phyloP scores from a whole-genome alignment of 2,888 invertebrate genomes.

The Salpingus planirostris region DNA sequence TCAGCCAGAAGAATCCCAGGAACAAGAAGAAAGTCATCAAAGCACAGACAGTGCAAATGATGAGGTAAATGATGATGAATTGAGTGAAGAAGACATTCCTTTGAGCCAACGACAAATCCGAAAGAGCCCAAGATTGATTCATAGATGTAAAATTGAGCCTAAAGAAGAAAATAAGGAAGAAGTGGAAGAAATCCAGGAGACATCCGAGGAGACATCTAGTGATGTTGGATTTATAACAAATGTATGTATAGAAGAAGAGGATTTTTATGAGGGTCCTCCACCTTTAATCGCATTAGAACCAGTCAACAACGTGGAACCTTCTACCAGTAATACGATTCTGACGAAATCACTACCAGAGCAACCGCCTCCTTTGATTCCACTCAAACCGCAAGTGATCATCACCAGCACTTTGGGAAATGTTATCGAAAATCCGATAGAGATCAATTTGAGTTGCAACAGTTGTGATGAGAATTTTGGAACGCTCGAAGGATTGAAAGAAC shows the following conservation, averaged over 20 bases:
- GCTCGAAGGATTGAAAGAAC: constrained; percentile 26
- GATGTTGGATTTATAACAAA: not conserved
- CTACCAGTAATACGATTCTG: not conserved
- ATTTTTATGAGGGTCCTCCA: constrained; percentile 28
- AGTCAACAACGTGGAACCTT: constrained; percentile 11
- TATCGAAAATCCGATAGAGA: constrained; percentile 19
- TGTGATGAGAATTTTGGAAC: constrained; percentile 30
- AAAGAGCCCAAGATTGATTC: too few relatives aligned
- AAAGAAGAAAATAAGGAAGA: constrained; percentile 5
- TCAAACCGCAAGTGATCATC: constrained; percentile 26
- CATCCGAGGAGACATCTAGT: not conserved
- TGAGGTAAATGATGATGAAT: constrained; percentile 7
- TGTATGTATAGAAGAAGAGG: not conserved
- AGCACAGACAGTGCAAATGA: too few relatives aligned
- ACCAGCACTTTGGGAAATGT: constrained; percentile 15
- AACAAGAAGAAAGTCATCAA: too few relatives aligned
- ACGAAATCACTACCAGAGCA: constrained; percentile 21
- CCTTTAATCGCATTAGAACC: constrained; percentile 32
- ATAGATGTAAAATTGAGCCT: too few relatives aligned
- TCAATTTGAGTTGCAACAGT: constrained; percentile 27
- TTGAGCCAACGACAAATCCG: constrained; percentile 16
- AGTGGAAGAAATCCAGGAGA: constrained; percentile 8
- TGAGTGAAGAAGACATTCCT: constrained; percentile 21
- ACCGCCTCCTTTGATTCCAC: constrained; percentile 35
- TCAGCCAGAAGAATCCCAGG: too few relatives aligned